phyloP scores from a whole-genome alignment of 2,797 vertebrate genomes.

The Neosilurus mollespiculum region DNA sequence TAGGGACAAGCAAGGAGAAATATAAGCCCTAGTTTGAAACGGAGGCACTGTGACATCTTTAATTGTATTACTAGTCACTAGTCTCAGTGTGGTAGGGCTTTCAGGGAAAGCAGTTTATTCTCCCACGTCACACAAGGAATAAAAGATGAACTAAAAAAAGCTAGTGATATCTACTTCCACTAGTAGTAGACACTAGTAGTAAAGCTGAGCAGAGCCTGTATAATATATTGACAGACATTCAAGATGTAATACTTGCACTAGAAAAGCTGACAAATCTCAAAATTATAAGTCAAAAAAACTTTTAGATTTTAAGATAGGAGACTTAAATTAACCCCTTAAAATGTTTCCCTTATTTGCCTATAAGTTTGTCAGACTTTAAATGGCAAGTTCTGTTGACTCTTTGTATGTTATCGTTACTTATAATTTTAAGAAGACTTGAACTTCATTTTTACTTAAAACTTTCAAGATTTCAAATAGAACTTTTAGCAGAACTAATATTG shows the following conservation, averaged over 20 bases:
- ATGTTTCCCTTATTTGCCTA: too few relatives aligned
- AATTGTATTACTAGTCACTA: conserved; percentile 49
- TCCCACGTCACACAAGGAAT: conserved; percentile 40
- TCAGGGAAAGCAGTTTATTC: conserved; percentile 50
- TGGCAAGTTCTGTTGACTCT: too few relatives aligned
- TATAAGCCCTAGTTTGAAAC: conserved; percentile 31
- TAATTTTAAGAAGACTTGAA: too few relatives aligned
- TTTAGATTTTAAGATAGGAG: too few relatives aligned
- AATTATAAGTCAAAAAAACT: too few relatives aligned
- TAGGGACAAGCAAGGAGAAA: conserved; percentile 9
- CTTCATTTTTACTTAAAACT: too few relatives aligned
- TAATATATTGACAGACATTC: not conserved
- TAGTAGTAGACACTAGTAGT: too few relatives aligned
- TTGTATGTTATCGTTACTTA: too few relatives aligned
- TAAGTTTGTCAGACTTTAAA: too few relatives aligned
- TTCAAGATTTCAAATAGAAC: too few relatives aligned
- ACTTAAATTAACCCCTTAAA: too few relatives aligned
- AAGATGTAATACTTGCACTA: not conserved
- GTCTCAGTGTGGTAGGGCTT: conserved; percentile 42
- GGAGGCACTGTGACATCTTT: conserved; percentile 53
- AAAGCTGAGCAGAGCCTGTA: not conserved
- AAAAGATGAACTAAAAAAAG: conserved; percentile 4
- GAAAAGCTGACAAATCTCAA: not conserved
- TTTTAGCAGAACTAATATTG: too few relatives aligned
- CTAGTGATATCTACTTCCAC: not conserved